phyloP scores from a whole-genome alignment of 2,888 invertebrate species.

The Hylaea fasciaria region DNA sequence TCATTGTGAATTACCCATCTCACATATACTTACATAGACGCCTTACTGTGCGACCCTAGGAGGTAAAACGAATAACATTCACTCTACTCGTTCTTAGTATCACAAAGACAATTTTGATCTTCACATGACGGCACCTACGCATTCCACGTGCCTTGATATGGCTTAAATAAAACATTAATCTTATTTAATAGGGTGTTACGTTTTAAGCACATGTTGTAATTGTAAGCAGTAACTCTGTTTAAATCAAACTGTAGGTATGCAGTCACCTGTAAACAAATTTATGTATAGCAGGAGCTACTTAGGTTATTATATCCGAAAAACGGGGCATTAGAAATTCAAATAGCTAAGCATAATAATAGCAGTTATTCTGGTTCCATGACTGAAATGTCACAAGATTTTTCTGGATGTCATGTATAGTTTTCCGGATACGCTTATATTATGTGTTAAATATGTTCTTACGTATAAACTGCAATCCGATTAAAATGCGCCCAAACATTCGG shows the following conservation, averaged over 20 bases:
- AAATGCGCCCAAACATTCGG: too few relatives aligned
- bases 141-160: constrained; percentile 42
- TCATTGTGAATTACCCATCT: not conserved
- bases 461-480: too few relatives aligned
- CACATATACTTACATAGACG: not conserved
- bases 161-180: constrained; percentile 61
- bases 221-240: constrained; percentile 18
- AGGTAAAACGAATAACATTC: constrained; percentile 18
- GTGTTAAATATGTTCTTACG: too few relatives aligned
- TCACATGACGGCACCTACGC: constrained; percentile 34
- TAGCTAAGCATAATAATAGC: too few relatives aligned
- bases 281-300: too few relatives aligned
- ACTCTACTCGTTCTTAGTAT: constrained; percentile 4
- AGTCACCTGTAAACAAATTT: too few relatives aligned
- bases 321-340: too few relatives aligned
- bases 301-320: too few relatives aligned
- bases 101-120: constrained; percentile 42
- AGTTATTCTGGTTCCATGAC: too few relatives aligned
- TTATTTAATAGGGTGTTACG: constrained; percentile 58
- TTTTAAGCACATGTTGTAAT: constrained; percentile 22
- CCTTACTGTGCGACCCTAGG: constrained; percentile 1
- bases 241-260: not conserved
- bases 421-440: too few relatives aligned
- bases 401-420: too few relatives aligned
- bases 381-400: too few relatives aligned